phyloP scores from a whole-genome alignment of 2,888 invertebrate species.

The Synanthedon myopaeformis region DNA sequence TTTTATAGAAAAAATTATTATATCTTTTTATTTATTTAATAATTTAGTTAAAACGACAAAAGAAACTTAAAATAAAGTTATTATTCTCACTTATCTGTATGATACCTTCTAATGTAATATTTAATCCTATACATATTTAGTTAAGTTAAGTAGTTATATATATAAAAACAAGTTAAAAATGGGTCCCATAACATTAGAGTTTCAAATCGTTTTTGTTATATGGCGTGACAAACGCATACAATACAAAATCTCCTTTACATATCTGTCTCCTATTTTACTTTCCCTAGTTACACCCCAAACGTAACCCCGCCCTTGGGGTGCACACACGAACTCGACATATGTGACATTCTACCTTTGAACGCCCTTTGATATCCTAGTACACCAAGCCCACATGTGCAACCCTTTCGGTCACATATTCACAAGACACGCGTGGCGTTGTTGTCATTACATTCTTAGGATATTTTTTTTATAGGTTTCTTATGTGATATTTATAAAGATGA shows the following conservation, averaged over 20 bases:
- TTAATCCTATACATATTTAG: too few species aligned
- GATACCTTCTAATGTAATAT: too few species aligned
- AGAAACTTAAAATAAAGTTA: too few species aligned
- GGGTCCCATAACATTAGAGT: too few species aligned
- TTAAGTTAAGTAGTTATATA: too few species aligned
- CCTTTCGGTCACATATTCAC: constrained; percentile 49
- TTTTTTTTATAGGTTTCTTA: not conserved
- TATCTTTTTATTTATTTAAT: too few species aligned
- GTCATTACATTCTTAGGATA: not conserved
- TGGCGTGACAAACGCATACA: too few species aligned
- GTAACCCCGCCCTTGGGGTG: constrained; percentile 3
- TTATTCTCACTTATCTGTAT: too few species aligned
- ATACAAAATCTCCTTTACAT: not conserved
- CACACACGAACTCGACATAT: constrained; percentile 39
- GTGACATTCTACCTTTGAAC: constrained; percentile 35
- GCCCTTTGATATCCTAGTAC: constrained; percentile 48
- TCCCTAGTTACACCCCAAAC: not conserved
- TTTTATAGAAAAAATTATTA: too few species aligned
- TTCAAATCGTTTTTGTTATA: too few species aligned
- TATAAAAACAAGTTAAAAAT: too few species aligned
- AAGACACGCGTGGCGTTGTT: not conserved
- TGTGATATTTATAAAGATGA: too few species aligned
- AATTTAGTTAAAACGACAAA: not conserved
- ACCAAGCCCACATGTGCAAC: constrained; percentile 68
- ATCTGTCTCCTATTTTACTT: not conserved